Base-by-base conservation (phyloP, 2,888 invertebrate genomes). In the Epinotia brunnichana region DNA sequence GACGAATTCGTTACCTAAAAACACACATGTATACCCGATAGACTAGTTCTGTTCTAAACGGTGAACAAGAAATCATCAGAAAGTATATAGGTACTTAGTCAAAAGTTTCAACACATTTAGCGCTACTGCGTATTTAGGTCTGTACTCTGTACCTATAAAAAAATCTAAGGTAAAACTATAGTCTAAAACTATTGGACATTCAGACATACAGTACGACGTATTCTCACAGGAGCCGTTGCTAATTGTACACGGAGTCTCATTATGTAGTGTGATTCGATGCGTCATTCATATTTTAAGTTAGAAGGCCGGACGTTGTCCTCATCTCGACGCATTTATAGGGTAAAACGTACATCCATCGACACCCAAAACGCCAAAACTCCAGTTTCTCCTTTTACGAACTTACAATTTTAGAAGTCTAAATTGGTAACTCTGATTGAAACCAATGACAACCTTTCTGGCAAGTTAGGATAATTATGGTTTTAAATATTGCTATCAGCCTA, bases 281-380 rank as follows among this genome's bases (percentile, higher is more conserved):
- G 67, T 72, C 72, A 68, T 68, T 72, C 56, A 72, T 68, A 68
- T 62, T 62, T 61, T 61, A 62, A 67, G 62, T 56, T 51, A 24
- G 72, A 72, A 72, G 72, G 72, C 67, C 72, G 72, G 67, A 56
- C 72, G 56, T 67, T 72, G 71, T 72, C 71, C 67, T 59, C 67
- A 48, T 41, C 21, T 56, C 60, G 60, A 67, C 21, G 61, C 66
- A 66, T 71, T 71, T 60, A 54, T 67, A 41, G 7, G 48, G 48
- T 48, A 48, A 48, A 48, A 48, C n/a, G n/a, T 7, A 7, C 48
- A n/a, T 48, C 7, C 15, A 48, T 48, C n/a, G 48, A 48, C 48
- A 15, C 44, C 4, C 13, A 13, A 5, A 66, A 39, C 15, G 15
- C 4, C 13, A 13, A 5, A 66, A 39, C 15, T n/a, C 19, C 41